Percentiles rank a stretch among this genome's conserved stretches.
These are phyloP conservation scores for Arizona elegans DNA, from an alignment of 2,113 vertebrate genomes.

Conservation along the genomic window DNA sequence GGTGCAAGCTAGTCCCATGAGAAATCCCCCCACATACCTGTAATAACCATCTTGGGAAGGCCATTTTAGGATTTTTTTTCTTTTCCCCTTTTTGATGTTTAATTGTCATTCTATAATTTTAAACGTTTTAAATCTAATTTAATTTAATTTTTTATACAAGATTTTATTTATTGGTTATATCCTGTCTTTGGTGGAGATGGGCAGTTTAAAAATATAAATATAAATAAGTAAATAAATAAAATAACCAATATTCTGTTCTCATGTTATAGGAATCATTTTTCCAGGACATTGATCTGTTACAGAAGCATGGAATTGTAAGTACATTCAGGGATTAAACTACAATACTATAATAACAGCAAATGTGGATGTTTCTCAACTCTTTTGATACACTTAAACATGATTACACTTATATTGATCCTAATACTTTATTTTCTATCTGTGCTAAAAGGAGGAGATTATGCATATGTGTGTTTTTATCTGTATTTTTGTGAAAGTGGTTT, in stretches of 20 bases:
- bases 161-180: background rate
- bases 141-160: background rate
- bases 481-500: background rate
- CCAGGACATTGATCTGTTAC: slow-evolving; percentile 94
- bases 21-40: background rate
- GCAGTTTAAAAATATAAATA: background rate
- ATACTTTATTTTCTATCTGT: background rate
- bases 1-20: background rate
- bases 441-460: background rate
- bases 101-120: background rate
- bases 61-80: background rate
- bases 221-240: slow-evolving; percentile 10
- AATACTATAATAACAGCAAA: background rate
- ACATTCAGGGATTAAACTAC: slow-evolving; percentile 10
- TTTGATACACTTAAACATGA: background rate
- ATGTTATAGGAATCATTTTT: slow-evolving; percentile 87
- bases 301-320: slow-evolving; percentile 98
- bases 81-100: background rate
- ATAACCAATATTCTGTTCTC: slow-evolving; percentile 8
- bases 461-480: background rate
- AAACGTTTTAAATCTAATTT: background rate
- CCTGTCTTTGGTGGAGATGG: background rate
- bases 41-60: background rate
- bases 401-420: background rate
- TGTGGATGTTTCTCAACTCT: background rate